A percentile compares a stretch with the other conserved stretches of the same genome.
These are phyloP conservation scores for Pollenia griseotomentosa DNA, from an alignment of 2,888 invertebrate genomes.

Conservation along the genomic window DNA sequence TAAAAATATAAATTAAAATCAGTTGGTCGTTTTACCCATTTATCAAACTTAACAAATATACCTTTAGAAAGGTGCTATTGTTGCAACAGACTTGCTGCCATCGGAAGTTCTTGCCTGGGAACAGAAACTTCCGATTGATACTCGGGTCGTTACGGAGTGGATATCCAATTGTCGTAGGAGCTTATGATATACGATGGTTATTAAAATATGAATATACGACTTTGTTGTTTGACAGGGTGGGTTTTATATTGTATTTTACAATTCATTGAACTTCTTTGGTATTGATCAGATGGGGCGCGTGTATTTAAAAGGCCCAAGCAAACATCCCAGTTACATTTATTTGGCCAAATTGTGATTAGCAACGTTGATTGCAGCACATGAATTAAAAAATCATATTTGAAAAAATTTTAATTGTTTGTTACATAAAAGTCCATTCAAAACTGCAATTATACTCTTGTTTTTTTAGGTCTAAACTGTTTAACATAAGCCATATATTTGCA, in stretches of 20 bases:
- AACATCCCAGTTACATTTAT: slow-evolving; percentile 45
- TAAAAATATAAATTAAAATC: too few species aligned
- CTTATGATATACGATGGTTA: too few species aligned
- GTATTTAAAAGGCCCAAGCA: slow-evolving; percentile 45
- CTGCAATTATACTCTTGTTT: background rate
- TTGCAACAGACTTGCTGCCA: too few species aligned
- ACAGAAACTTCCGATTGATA: too few species aligned
- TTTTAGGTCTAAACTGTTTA: background rate
- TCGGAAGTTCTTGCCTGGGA: too few species aligned
- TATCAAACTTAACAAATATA: too few species aligned
- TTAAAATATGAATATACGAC: too few species aligned
- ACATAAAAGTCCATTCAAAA: slow-evolving; percentile 10
- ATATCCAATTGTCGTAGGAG: too few species aligned
- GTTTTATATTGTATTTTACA: slow-evolving; percentile 29
- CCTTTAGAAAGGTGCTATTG: too few species aligned
- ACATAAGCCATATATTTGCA: background rate
- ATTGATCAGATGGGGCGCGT: slow-evolving; percentile 51
- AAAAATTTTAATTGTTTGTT: slow-evolving; percentile 26
- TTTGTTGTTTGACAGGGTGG: background rate
- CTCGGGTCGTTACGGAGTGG: too few species aligned
- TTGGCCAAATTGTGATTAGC: slow-evolving; percentile 58
- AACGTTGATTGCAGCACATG: slow-evolving; percentile 53
- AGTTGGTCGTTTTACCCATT: too few species aligned
- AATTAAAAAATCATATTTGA: slow-evolving; percentile 20
- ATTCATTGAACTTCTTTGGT: slow-evolving; percentile 38